A percentile compares a stretch with the other conserved stretches of the same genome.
phyloP scores from a whole-genome alignment of 2,797 vertebrate species.

The Melanotaenia maccullochi region DNA sequence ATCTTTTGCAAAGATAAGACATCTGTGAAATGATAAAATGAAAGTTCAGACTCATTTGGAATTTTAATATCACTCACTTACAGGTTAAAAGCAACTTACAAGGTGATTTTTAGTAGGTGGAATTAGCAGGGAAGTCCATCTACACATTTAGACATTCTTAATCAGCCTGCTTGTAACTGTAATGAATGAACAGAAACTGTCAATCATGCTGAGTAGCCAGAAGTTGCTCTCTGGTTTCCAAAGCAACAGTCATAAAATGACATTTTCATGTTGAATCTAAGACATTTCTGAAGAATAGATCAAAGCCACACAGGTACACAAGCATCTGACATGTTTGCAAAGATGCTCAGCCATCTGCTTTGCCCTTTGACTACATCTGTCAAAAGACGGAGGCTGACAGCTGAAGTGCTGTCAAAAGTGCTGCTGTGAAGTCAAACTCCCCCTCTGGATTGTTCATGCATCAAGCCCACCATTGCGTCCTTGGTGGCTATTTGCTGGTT shows the following conservation, averaged over 20 bases:
- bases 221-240: neutral
- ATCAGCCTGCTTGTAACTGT: neutral
- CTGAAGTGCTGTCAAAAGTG: slow-evolving; percentile 44
- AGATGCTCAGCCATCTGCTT: slow-evolving; percentile 38
- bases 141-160: slow-evolving; percentile 15
- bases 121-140: slow-evolving; percentile 15
- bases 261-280: slow-evolving; percentile 32
- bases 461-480: slow-evolving; percentile 20
- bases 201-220: slow-evolving; percentile 5
- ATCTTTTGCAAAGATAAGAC: slow-evolving; percentile 59
- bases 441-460: slow-evolving; percentile 30
- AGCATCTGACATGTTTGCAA: slow-evolving; percentile 38
- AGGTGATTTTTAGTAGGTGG: slow-evolving; percentile 24
- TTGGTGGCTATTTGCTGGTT: slow-evolving; percentile 35
- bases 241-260: slow-evolving; percentile 29
- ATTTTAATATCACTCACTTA: slow-evolving; percentile 62
- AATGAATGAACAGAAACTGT: slow-evolving; percentile 2
- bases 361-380: slow-evolving; percentile 67
- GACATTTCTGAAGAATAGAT: slow-evolving; percentile 28
- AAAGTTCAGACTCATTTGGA: slow-evolving; percentile 56
- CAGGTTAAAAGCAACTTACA: slow-evolving; percentile 40
- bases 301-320: slow-evolving; percentile 34
- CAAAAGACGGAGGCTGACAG: slow-evolving; percentile 50
- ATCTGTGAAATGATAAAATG: slow-evolving; percentile 69
- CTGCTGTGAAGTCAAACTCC: slow-evolving; percentile 25